Base-by-base conservation (phyloP, 2,797 vertebrate genomes). In the Spinus pinus region DNA sequence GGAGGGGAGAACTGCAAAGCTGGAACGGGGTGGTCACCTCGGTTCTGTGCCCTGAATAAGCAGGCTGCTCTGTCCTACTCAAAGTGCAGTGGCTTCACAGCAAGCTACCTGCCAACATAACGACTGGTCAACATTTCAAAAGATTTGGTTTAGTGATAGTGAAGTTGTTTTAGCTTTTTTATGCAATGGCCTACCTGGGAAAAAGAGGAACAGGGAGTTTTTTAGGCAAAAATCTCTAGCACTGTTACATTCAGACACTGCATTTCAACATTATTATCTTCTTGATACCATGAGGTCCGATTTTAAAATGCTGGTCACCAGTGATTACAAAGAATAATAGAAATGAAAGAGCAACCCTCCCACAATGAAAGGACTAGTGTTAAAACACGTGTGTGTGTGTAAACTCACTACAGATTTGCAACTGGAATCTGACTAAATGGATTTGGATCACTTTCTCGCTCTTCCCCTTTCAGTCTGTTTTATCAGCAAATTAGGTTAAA, bases 341-440 rank as follows among this genome's bases (percentile, higher is more conserved):
- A 95, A 96, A 95, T 27, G 28, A 95, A 93, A 79, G 62, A 87
- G 53, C 84, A 93, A 96, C 83, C 87, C 88, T 96, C 90, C 95
- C 91, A 93, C 96, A 94, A 88, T 74, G 88, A 96, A 97, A 97
- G 92, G 95, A 96, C 95, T 98, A 98, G 98, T 98, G 98, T 98
- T 98, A 97, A 95, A 94, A 97, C 95, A 95, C 86, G 2, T 30
- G 78, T 79, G 42, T 79, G 42, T 93, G 96, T 97, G 96, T 96
- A 96, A 97, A 97, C 97, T 97, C 91, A 92, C 88, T 96, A 96
- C 41, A 95, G 80, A 90, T 94, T 94, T 96, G 96, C 91, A 96
- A 94, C 35, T 96, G 96, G 96, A 94, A 89, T 71, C 33, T 74
- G 96, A 97, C 53, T 24, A 97, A 96, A 94, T 25, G 74, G 92